Base-by-base conservation (phyloP, 1,140 invertebrate genomes). In the Hetaerina americana region DNA sequence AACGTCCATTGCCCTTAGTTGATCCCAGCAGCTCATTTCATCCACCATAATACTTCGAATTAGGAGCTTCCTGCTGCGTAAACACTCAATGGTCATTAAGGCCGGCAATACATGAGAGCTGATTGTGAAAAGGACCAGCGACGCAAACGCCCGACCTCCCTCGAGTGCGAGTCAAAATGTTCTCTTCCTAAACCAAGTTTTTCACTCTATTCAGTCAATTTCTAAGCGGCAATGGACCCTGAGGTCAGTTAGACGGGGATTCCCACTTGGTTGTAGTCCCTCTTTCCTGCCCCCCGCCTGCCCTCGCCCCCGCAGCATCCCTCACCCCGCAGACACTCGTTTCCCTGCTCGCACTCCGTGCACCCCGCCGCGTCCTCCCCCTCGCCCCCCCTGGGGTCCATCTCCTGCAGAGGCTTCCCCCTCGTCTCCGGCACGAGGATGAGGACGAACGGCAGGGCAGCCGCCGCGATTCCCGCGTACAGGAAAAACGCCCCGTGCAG, bases 371-470 rank as follows among this genome's bases (percentile, higher is more conserved):
- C 40, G 40, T 57, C 40, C 22, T 57, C 40, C 2, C 22, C 40
- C 3, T 57, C 40, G 1, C 40, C 40, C n/a, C n/a, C n/a, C 40
- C 40, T 57, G 2, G 40, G 40, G 40, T 57, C 40, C 40, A 57
- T 57, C 10, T 57, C 40, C 40, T 57, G 40, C 40, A 57, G 40
- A 57, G 40, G 40, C 22, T 57, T 57, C 0, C 93, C 93, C 79
- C 93, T 94, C 0, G 94, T 96, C 80, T 97, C 95, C 0, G 94
- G 94, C 3, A 97, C 91, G 77, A 91, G 92, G 72, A 91, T 87
- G 0, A 91, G 88, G 6, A 95, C 87, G 78, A 96, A 92, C 71
- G 94, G 86, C 0, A 95, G 82, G 26, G 93, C 93, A 72, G 91
- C 84, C 0, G 94, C 86, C 0, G 92, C 90, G 74, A 96, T 87